Evolutionary conservation across 2,797 vertebrate species (phyloP).

Genomic region (Halcyon chelicuti): DNA sequence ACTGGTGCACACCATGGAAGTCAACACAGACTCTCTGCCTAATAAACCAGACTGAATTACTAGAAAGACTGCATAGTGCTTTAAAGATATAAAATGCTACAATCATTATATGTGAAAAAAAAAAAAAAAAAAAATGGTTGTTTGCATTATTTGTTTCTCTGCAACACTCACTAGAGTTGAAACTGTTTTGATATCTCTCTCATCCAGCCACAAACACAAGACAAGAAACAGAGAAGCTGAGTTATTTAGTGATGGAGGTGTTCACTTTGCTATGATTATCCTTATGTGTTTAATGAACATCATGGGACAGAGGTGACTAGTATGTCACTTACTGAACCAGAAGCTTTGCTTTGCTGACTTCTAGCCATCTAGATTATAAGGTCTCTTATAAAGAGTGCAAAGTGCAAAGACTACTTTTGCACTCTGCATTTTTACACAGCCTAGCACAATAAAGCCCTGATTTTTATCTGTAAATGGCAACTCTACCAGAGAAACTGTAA

Average conservation of each 20-base stretch:
- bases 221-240: neutral
- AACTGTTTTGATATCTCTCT: neutral
- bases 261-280: neutral
- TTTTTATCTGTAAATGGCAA: neutral
- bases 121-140: neutral
- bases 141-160: neutral
- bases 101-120: neutral
- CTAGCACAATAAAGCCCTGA: neutral
- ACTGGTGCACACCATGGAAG: neutral
- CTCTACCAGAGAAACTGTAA: neutral
- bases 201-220: neutral
- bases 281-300: neutral
- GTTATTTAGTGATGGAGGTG: neutral
- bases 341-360: neutral
- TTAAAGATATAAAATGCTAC: neutral
- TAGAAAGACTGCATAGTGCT: neutral
- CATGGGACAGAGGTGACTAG: neutral
- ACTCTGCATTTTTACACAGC: neutral
- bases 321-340: neutral
- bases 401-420: neutral
- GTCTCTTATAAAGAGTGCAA: neutral
- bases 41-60: neutral
- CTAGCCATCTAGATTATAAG: neutral
- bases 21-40: neutral
- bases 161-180: neutral